phyloP scores from a whole-genome alignment of 1,140 invertebrate species.

The Monomorium pharaonis region DNA sequence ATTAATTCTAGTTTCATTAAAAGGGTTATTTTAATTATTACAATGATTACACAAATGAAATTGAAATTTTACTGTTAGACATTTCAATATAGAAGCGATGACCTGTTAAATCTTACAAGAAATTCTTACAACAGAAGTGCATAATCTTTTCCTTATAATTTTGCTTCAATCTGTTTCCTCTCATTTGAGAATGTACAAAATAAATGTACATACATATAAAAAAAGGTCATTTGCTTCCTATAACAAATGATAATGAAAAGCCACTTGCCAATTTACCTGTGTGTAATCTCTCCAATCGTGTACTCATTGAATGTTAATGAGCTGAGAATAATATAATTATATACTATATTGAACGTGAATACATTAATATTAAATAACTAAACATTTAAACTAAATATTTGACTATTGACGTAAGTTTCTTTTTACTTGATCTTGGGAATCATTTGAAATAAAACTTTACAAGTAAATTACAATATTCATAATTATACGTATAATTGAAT shows the following conservation, averaged over 20 bases:
- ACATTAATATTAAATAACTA: neutral
- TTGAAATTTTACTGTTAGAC: neutral
- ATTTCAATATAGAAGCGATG: constrained; percentile 1
- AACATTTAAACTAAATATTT: constrained; percentile 16
- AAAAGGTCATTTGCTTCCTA: constrained; percentile 2
- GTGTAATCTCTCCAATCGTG: neutral
- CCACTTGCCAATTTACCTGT: constrained; percentile 47
- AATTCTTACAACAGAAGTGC: neutral
- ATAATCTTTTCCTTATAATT: neutral
- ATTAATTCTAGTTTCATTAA: neutral
- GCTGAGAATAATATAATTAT: neutral
- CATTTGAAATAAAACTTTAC: neutral
- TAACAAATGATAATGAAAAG: constrained; percentile 68
- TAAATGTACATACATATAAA: neutral
- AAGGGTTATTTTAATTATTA: constrained; percentile 9
- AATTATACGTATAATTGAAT: neutral
- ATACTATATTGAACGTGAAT: neutral
- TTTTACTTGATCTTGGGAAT: neutral
- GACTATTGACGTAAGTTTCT: neutral
- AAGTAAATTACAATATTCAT: neutral
- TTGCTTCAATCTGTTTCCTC: neutral
- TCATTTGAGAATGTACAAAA: neutral
- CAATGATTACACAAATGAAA: neutral
- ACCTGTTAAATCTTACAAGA: neutral
- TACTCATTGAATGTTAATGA: neutral